These are phyloP conservation scores for Phaethon lepturus DNA, from an alignment of 2,113 vertebrate species.

Conservation along the genomic window DNA sequence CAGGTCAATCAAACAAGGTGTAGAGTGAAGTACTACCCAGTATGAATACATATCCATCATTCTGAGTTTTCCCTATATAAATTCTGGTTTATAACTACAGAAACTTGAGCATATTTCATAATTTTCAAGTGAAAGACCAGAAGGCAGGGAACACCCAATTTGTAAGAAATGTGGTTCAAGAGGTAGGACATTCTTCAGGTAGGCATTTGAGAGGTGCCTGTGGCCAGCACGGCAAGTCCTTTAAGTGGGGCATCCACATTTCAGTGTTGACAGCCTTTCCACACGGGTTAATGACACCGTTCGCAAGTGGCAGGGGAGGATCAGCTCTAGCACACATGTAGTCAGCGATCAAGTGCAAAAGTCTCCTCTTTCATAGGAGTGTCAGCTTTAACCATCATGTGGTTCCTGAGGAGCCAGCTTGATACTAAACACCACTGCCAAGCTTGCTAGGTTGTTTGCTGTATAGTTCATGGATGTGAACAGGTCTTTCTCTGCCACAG, in stretches of 20 bases:
- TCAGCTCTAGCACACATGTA: not conserved
- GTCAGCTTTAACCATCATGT: not conserved
- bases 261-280: not conserved
- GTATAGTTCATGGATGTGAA: not conserved
- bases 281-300: fast-evolving
- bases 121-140: not conserved
- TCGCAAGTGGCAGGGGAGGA: not conserved
- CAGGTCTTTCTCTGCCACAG: not conserved
- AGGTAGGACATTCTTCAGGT: not conserved
- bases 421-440: not conserved
- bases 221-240: not conserved
- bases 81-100: not conserved
- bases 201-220: not conserved
- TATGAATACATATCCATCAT: not conserved
- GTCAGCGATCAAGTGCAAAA: fast-evolving
- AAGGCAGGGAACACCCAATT: not conserved
- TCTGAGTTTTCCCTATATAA: not conserved
- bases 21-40: not conserved
- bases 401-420: not conserved
- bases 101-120: not conserved
- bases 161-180: not conserved
- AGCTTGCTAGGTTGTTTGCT: not conserved
- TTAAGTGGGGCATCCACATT: not conserved
- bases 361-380: not conserved
- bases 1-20: not conserved